Evolutionary conservation across 2,888 invertebrate species (phyloP), one percentile per base, ranked within the genome.

Genomic region (Drosophila subquinaria): DNA sequence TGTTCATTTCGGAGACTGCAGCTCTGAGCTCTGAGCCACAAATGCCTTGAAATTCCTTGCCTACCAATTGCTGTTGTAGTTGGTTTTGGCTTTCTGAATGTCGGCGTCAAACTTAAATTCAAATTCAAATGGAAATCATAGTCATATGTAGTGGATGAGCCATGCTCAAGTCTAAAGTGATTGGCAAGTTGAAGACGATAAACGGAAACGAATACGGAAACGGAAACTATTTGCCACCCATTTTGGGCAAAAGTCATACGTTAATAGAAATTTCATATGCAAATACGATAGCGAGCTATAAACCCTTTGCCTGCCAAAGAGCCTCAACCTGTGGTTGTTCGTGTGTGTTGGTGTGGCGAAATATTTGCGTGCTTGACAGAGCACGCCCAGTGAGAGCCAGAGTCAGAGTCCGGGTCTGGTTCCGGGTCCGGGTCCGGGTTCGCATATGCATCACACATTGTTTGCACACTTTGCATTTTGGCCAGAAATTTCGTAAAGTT

Each of bases 391-490:
- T 47, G 6, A n/a, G 42, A 27, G 27, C 45, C 13, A 13, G 35
- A 27, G 27, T 52, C 13, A 27, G 40, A 15, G 55, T 33, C 43
- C 9, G 17, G 45, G 59, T 56, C 48, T 23, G 67, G 43, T 51
- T 63, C 27, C 42, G 57, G 15, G 35, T 42, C 13, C 13, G 36
- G 38, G 33, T 55, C 62, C 59, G 70, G 59, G 69, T 56, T 71
- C 70, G 84, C 79, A 86, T 82, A 78, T 86, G 83, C 89, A 86
- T 73, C 88, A 81, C 63, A 75, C 80, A 90, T 90, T 89, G 90
- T 89, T 89, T 75, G 90, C 88, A 76, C 86, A 90, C 86, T 90
- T 89, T 75, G 86, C 83, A 89, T 89, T 90, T 86, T 77, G 88
- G 69, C 67, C 76, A 79, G 82, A 79, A 59, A 89, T 83, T 88